Evolutionary conservation across 2,888 invertebrate genomes (phyloP).

Genomic region (Athetis lepigone): DNA sequence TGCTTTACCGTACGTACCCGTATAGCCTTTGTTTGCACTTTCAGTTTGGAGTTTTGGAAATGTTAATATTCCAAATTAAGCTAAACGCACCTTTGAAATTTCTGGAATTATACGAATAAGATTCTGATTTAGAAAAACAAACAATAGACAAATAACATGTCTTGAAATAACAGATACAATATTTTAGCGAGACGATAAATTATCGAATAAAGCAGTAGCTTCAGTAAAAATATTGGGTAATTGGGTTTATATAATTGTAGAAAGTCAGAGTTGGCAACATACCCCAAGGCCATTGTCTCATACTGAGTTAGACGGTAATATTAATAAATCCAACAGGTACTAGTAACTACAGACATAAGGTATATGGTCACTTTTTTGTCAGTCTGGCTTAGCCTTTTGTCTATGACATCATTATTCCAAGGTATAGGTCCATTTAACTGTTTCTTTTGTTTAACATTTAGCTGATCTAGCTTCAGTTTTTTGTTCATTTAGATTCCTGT

Average conservation of each 20-base stretch:
- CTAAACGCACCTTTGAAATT: conserved; percentile 17
- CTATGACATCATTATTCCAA: conserved; percentile 69
- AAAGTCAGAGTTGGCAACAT: conserved; percentile 48
- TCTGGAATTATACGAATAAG: conserved; percentile 9
- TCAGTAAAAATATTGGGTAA: conserved; percentile 37
- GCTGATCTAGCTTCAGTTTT: conserved; percentile 63
- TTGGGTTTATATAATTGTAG: conserved; percentile 47
- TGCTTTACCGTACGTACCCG: conserved; percentile 43
- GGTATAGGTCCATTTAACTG: conserved; percentile 59
- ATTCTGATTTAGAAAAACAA: conserved; percentile 7
- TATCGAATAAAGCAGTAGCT: conserved; percentile 18
- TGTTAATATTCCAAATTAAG: conserved; percentile 28
- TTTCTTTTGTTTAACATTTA: conserved; percentile 66
- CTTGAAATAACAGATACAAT: background rate
- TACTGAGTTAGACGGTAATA: conserved; percentile 43
- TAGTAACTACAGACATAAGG: conserved; percentile 43
- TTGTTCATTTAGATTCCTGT: conserved; percentile 49
- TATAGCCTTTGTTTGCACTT: conserved; percentile 49
- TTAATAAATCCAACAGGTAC: conserved; percentile 56
- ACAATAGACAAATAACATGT: background rate
- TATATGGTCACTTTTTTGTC: conserved; percentile 68
- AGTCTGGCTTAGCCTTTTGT: conserved; percentile 68
- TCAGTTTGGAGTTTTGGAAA: conserved; percentile 38
- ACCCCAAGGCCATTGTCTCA: conserved; percentile 54
- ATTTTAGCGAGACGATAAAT: conserved; percentile 6